A percentile compares a stretch with the other conserved stretches of the same genome.
Conservation (phyloP, 2,888 invertebrate species). For the Clistopyga incitator region DNA sequence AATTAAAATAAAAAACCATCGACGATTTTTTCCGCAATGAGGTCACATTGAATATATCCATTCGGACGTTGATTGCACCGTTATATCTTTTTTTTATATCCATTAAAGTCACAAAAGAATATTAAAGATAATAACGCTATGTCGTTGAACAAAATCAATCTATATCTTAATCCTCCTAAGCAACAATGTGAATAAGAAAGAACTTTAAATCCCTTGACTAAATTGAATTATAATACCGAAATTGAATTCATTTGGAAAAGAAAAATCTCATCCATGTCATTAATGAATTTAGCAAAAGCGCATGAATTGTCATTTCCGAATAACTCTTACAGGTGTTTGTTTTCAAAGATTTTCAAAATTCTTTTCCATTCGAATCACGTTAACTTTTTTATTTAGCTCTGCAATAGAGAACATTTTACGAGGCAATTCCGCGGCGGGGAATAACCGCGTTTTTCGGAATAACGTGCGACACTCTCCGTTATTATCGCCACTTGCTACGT, state of each 20-base stretch:
- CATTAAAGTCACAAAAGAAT: slow-evolving; percentile 19
- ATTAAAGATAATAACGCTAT: slow-evolving; percentile 16
- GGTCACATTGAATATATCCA: slow-evolving; percentile 35
- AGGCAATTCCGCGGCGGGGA: background rate
- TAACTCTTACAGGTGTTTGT: no score
- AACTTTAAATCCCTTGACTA: no score
- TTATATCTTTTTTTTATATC: slow-evolving; percentile 36
- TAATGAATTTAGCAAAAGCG: no score
- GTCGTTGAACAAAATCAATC: background rate
- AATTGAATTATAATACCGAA: no score
- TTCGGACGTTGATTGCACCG: slow-evolving; percentile 54
- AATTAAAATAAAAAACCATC: slow-evolving; percentile 26
- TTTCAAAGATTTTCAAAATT: no score
- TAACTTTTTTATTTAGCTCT: background rate
- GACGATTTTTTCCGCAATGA: slow-evolving; percentile 9
- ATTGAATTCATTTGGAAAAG: no score
- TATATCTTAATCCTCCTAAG: background rate
- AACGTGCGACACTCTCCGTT: background rate
- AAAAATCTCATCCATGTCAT: no score
- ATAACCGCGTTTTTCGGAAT: background rate
- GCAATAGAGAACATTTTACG: background rate
- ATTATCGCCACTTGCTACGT: background rate
- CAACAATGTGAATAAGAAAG: no score
- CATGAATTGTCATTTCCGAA: no score
- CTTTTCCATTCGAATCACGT: no score